Evolutionary conservation across 2,888 invertebrate genomes (phyloP).

Genomic region (Scaeva pyrastri): DNA sequence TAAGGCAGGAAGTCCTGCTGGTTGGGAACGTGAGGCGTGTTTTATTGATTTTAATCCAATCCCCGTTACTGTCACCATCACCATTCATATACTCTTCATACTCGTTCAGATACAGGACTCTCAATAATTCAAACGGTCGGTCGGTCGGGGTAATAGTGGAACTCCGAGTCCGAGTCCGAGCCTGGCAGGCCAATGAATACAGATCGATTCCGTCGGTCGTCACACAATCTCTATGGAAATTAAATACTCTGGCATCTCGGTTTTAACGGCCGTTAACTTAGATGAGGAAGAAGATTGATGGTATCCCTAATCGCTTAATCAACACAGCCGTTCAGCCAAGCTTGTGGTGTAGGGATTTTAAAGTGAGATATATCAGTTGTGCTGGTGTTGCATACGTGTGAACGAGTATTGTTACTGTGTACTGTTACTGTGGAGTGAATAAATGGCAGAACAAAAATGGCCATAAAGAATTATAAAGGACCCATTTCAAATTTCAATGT

Average conservation of each 20-base stretch:
- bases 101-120: not conserved
- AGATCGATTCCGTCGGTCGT: conserved; percentile 27
- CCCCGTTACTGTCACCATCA: conserved; percentile 1
- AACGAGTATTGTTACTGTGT: no score
- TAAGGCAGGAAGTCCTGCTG: not conserved
- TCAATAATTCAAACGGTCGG: not conserved
- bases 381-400: not conserved
- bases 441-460: conserved; percentile 19
- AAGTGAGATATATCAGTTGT: conserved; percentile 24
- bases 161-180: not conserved
- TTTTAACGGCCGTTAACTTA: conserved; percentile 44
- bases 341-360: conserved; percentile 18
- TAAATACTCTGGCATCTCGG: conserved; percentile 40
- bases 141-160: not conserved
- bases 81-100: not conserved
- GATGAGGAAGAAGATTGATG: conserved; percentile 42
- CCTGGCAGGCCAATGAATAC: not conserved
- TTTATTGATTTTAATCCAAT: conserved; percentile 38
- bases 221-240: conserved; percentile 53
- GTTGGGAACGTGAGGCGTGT: not conserved
- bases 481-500: not conserved
- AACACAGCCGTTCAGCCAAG: conserved; percentile 10
- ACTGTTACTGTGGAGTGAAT: no score
- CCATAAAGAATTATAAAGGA: conserved; percentile 27
- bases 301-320: conserved; percentile 42